Evolutionary conservation across 2,797 vertebrate genomes (phyloP), one percentile per base, ranked within the genome.

Genomic region (Typhlichthys eigenmanni): DNA sequence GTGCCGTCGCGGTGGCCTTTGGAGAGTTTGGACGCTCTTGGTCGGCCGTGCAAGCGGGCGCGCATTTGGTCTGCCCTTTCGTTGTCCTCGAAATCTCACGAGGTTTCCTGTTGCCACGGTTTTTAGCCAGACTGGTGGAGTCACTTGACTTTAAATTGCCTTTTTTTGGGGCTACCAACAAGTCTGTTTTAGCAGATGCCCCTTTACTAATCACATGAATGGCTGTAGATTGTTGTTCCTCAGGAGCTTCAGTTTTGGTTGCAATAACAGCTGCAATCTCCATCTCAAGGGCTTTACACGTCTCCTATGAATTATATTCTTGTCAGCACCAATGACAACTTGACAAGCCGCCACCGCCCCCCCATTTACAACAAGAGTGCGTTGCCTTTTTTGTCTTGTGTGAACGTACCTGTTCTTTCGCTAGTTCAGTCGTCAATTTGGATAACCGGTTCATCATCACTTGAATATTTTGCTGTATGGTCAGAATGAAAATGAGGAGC

Each of bases 401-500:
- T 29, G 38, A 29, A 29, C 16, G 64, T 52, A 87, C 89, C 86
- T 82, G 50, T 16, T 74, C 48, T 14, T 70, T 38, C 0, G 43
- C 19, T 14, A 82, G 65, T 52, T 79, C 62, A 43, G 67, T 72
- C 47, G 78, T 84, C 17, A 91, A 65, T 14, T 60, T 53, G 0
- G 70, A 58, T 1, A 90, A 48, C 47, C 87, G 57, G 0, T 7
- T 52, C 71, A 84, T 85, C 43, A 92, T 53, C 1, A 10, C 8
- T 5, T 77, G 68, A 0, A 91, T 38, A 14, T 83, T 72, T 13
- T 68, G 19, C 92, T 88, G 65, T 59, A 58, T 51, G 13, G 12
- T 10, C 0, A 66, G 14, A 5, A 16, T 2, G 6, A 34, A 47
- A 64, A 34, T 13, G 19, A 38, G 5, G 34, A 38, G 5, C 34